A percentile compares a stretch with the other conserved stretches of the same genome.
Conservation (phyloP, 2,888 invertebrate genomes). For the Platycnemis pennipes region DNA sequence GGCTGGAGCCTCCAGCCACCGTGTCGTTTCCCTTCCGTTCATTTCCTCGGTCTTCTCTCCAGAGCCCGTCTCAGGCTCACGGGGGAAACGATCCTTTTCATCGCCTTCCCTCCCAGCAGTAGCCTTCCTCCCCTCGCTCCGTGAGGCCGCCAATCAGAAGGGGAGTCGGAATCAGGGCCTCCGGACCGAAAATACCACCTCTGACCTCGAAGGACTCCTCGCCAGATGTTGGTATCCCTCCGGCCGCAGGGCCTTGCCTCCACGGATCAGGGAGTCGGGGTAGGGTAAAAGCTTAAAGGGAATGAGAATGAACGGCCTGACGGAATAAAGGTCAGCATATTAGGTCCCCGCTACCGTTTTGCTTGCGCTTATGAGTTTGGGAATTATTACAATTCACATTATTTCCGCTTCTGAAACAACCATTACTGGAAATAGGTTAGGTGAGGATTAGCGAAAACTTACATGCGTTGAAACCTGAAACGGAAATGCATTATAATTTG, state of each 20-base stretch:
- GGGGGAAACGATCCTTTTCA: neutral
- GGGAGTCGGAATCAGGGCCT: neutral
- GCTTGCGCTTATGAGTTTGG: no score
- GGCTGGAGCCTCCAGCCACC: neutral
- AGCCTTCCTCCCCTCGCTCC: neutral
- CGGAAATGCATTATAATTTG: no score
- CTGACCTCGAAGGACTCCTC: conserved; percentile 30
- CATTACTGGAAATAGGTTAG: no score
- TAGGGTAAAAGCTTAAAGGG: neutral
- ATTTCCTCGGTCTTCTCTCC: neutral
- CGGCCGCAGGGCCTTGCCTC: neutral
- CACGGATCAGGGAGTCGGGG: neutral
- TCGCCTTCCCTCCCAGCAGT: neutral
- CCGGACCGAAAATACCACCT: conserved; percentile 41
- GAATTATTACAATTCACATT: no score
- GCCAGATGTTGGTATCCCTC: conserved; percentile 39
- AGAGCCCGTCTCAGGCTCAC: neutral
- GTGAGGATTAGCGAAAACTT: no score
- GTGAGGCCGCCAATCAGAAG: neutral
- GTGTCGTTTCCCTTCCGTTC: neutral
- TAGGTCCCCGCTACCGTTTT: no score
- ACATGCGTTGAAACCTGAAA: no score
- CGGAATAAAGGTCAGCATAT: neutral
- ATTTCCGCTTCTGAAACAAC: no score
- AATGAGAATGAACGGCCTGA: neutral